A percentile compares a stretch with the other conserved stretches of the same genome.
Conservation (phyloP, 2,888 invertebrate genomes). For the Tubiluchus corallicola region DNA sequence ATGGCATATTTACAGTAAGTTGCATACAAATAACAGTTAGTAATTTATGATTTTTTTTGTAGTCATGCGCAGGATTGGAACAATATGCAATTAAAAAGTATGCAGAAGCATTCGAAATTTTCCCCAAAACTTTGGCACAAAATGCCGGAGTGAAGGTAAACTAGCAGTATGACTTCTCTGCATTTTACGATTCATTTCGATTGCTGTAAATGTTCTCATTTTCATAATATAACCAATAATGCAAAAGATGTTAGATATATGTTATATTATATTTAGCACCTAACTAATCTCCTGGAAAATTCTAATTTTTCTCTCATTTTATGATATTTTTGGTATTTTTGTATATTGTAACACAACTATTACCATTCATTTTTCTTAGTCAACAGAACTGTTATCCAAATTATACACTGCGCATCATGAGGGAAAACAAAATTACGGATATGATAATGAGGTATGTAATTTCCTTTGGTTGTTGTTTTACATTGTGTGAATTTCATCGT, state of each 20-base stretch:
- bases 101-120: slow-evolving; percentile 56
- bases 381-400: slow-evolving; percentile 66
- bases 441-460: slow-evolving; percentile 53
- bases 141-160: slow-evolving; percentile 64
- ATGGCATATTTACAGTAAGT: no score
- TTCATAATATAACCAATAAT: no score
- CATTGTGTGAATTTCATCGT: slow-evolving; percentile 12
- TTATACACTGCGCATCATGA: slow-evolving; percentile 82
- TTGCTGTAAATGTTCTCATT: slow-evolving; percentile 8
- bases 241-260: no score
- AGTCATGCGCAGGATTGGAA: slow-evolving; percentile 73
- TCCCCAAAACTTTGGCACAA: slow-evolving; percentile 80
- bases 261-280: no score
- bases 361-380: slow-evolving; percentile 24
- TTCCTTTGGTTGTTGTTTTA: slow-evolving; percentile 4
- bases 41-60: no score
- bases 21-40: no score
- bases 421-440: slow-evolving; percentile 59
- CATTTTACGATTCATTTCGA: background rate
- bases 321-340: no score
- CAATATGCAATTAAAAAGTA: slow-evolving; percentile 94
- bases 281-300: no score
- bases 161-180: background rate
- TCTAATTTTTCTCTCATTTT: no score
- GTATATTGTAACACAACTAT: no score